Evolutionary conservation across 2,888 invertebrate genomes (phyloP), one percentile per base, ranked within the genome.

Genomic region (Dryomyza anilis): DNA sequence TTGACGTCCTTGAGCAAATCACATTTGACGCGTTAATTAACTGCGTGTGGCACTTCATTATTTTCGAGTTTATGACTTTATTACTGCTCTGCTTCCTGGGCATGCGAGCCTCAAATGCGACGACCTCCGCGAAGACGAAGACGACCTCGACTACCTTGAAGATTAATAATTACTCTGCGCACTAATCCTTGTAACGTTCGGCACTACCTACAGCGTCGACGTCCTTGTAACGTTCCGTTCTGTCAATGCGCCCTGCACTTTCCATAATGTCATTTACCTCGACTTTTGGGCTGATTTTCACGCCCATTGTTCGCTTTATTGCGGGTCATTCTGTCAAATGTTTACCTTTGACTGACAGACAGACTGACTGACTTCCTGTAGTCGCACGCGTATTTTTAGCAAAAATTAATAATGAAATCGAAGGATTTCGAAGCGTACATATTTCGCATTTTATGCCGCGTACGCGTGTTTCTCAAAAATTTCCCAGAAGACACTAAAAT

Each of bases 31-130:
- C 43, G 19, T 46, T 69, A 74, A 79, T 80, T 78, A 79, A 75
- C 78, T 80, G 80, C 76, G 79, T 79, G 79, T 80, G 79, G 79
- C 80, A 80, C 71, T 76, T 72, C 73, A 78, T 77, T 76, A 77
- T 78, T 66, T 60, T 52, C 61, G 46, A 56, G 27, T 66, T 64
- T 58, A 66, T 69, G 62, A 61, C 53, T 70, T 68, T 67, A 68
- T 65, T 68, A 55, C 21, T 23, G 3, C 10, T 4, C 36, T 33
- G 23, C 55, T 7, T 39, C 45, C 43, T 14, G 19, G 29, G 30
- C 30, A 2, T 25, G 10, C 16, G 43, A 61, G 19, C 16, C 19
- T n/a, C n/a, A 29, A 12, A 52, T 27, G 21, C 50, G 36, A 43
- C 36, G 21, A 52, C 52, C 52, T 61, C 36, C 21, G 23, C 50